phyloP scores from a whole-genome alignment of 1,140 invertebrate genomes.

The Bombus cullumanus region DNA sequence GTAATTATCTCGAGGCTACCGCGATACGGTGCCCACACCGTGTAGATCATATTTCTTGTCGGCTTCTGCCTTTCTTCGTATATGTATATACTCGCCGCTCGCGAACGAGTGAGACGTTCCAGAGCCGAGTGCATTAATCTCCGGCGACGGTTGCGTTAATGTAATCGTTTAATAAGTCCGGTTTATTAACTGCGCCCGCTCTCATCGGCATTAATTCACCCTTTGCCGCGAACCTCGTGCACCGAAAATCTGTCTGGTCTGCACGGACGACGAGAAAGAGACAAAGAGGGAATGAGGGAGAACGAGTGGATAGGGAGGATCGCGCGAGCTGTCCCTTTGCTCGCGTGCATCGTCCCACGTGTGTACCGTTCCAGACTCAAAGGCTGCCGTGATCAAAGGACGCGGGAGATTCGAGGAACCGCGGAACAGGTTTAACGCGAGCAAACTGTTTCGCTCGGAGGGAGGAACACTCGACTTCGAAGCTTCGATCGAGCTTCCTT shows the following conservation, averaged over 20 bases:
- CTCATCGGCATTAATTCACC: constrained; percentile 69
- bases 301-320: neutral
- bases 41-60: constrained; percentile 73
- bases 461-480: neutral
- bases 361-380: constrained; percentile 35
- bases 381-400: constrained; percentile 40
- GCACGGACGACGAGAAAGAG: neutral
- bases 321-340: neutral
- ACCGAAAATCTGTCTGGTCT: constrained; percentile 53
- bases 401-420: constrained; percentile 43
- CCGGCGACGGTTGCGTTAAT: constrained; percentile 73
- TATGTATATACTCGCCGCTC: constrained; percentile 28
- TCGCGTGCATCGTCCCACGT: constrained; percentile 16
- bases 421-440: constrained; percentile 28
- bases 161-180: constrained; percentile 80
- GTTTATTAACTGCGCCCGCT: constrained; percentile 74
- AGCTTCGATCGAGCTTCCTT: neutral
- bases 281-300: neutral
- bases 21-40: constrained; percentile 59
- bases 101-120: constrained; percentile 65
- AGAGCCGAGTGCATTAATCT: constrained; percentile 75
- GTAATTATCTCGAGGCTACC: constrained; percentile 70
- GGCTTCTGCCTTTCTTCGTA: constrained; percentile 62
- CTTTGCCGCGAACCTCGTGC: constrained; percentile 30
- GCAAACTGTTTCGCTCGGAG: neutral